Evolutionary conservation across 2,888 invertebrate species (phyloP).

Genomic region (Aphidius colemani): DNA sequence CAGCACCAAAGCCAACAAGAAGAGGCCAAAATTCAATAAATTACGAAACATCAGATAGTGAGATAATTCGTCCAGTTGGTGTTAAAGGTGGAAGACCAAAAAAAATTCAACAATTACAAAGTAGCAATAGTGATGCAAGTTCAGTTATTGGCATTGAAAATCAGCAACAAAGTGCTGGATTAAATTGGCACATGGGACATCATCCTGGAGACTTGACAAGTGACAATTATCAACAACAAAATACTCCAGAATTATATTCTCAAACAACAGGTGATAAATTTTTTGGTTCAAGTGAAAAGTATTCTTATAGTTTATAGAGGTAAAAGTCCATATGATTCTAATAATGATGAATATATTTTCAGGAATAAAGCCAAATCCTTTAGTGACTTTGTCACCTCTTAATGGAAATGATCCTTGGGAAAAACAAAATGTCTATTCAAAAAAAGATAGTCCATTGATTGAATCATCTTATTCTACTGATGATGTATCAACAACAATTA

Average conservation of each 20-base stretch:
- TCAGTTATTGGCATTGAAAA: constrained; percentile 27
- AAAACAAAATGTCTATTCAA: constrained; percentile 31
- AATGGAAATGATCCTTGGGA: constrained; percentile 42
- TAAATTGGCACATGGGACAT: constrained; percentile 43
- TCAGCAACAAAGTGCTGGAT: constrained; percentile 10
- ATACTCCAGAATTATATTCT: background rate
- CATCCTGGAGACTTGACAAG: constrained; percentile 41
- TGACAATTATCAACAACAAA: constrained; percentile 25
- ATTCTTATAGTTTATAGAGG: constrained; percentile 50
- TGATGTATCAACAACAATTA: constrained; percentile 42
- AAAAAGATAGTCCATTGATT: constrained; percentile 24
- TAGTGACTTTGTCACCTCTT: constrained; percentile 42
- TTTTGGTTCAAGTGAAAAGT: constrained; percentile 26
- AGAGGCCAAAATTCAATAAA: constrained; percentile 19
- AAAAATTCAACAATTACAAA: background rate
- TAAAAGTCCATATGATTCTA: constrained; percentile 41
- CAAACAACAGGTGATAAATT: constrained; percentile 14
- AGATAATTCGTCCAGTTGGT: constrained; percentile 21
- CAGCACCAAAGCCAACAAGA: constrained; percentile 41
- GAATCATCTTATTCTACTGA: constrained; percentile 21
- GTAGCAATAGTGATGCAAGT: background rate
- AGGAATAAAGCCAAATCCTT: constrained; percentile 43
- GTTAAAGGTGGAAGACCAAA: constrained; percentile 18
- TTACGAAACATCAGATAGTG: constrained; percentile 14
- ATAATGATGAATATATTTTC: constrained; percentile 40